phyloP scores from a whole-genome alignment of 2,113 vertebrate genomes.

The Ammodramus savannarum region DNA sequence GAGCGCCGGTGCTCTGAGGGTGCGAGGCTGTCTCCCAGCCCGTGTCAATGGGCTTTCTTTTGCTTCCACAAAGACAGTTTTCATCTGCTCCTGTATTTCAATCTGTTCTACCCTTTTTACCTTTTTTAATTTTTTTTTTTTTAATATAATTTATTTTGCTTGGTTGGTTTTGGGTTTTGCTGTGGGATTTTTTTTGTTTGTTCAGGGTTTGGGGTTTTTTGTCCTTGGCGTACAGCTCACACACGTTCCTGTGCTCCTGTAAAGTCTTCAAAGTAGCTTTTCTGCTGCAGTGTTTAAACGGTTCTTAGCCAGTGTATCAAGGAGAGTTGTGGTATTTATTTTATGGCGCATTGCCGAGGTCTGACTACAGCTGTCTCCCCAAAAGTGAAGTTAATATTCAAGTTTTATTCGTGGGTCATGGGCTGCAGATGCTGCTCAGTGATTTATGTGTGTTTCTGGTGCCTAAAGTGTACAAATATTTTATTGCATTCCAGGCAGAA shows the following conservation, averaged over 20 bases:
- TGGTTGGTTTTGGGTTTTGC: neutral
- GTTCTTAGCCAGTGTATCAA: neutral
- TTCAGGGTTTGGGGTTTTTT: neutral
- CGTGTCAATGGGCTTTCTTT: neutral
- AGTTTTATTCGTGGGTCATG: neutral
- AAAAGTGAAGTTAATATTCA: neutral
- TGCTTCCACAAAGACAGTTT: neutral
- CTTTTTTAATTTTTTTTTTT: no score
- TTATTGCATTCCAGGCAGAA: neutral
- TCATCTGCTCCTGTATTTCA: neutral
- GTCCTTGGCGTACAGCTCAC: neutral
- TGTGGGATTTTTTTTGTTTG: neutral
- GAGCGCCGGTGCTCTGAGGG: neutral
- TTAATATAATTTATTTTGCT: rapidly evolving
- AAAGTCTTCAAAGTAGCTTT: neutral
- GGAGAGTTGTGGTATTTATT: neutral
- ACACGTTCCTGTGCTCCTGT: neutral
- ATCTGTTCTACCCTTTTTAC: neutral
- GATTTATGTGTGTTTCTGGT: neutral
- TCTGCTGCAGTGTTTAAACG: neutral
- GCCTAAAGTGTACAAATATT: neutral
- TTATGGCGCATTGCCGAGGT: neutral
- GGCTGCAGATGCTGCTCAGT: neutral
- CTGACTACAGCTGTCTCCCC: neutral
- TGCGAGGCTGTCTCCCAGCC: neutral